phyloP scores from a whole-genome alignment of 2,113 vertebrate genomes.

The Octodon degus region DNA sequence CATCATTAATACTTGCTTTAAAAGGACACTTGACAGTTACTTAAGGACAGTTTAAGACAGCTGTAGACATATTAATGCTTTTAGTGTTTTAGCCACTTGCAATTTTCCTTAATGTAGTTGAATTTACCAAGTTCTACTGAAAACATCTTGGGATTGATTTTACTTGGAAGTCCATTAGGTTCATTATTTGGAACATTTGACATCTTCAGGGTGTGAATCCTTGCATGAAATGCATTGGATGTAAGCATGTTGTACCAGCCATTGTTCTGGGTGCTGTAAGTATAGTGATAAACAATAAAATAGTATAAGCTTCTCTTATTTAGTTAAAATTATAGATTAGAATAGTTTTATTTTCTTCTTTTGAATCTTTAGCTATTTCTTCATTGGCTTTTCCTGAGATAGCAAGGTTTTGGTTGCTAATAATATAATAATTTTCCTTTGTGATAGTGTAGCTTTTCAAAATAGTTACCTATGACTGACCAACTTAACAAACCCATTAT shows the following conservation, averaged over 20 bases:
- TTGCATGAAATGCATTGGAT: neutral
- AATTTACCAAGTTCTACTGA: neutral
- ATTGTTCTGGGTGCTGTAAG: neutral
- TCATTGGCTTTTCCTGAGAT: conserved; percentile 3
- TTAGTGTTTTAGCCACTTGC: conserved; percentile 5
- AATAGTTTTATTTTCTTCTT: conserved; percentile 25
- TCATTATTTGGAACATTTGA: conserved; percentile 28
- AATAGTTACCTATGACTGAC: neutral
- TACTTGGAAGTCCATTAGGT: conserved; percentile 12
- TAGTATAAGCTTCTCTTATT: neutral
- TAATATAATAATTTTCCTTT: neutral
- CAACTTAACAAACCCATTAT: neutral
- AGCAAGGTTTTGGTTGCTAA: conserved; percentile 7
- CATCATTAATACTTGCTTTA: conserved; percentile 5
- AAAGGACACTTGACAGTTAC: neutral
- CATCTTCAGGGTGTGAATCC: neutral
- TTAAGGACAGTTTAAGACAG: neutral
- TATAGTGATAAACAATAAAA: neutral
- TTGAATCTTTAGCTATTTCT: conserved; percentile 41
- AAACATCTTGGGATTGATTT: conserved; percentile 42
- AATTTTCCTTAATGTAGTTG: neutral
- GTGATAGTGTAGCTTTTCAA: conserved; percentile 16
- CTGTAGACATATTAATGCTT: neutral
- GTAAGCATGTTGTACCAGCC: neutral
- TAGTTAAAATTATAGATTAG: neutral